Evolutionary conservation across 1,140 invertebrate species (phyloP).

Genomic region (Watersipora subatra): DNA sequence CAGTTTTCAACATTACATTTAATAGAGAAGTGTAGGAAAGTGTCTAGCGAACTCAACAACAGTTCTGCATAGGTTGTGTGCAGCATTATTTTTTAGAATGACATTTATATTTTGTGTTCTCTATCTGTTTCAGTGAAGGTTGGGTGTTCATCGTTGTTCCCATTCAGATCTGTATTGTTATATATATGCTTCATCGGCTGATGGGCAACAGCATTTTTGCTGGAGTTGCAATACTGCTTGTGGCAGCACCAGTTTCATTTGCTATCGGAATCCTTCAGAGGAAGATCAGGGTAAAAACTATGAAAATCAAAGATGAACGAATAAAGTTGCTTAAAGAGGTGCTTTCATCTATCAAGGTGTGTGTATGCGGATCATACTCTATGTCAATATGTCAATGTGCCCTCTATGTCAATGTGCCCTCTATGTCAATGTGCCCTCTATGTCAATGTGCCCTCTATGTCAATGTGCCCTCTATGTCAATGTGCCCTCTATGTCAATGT

Average conservation of each 20-base stretch:
- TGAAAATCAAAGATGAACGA: slow-evolving; percentile 45
- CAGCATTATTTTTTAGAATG: too few relatives aligned
- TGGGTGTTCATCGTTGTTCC: slow-evolving; percentile 30
- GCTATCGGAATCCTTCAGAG: slow-evolving; percentile 55
- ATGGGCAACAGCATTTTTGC: slow-evolving; percentile 69
- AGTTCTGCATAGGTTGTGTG: too few relatives aligned
- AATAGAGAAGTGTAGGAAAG: too few relatives aligned
- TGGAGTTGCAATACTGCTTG: slow-evolving; percentile 78
- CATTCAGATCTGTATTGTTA: slow-evolving; percentile 29
- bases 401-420: too few relatives aligned
- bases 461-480: too few relatives aligned
- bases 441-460: too few relatives aligned
- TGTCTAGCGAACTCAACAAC: too few relatives aligned
- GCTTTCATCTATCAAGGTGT: slow-evolving; percentile 36
- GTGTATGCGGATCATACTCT: too few relatives aligned
- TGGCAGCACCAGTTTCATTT: slow-evolving; percentile 61
- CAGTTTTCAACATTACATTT: too few relatives aligned
- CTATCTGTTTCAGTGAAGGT: slow-evolving; percentile 35
- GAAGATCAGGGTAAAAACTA: slow-evolving; percentile 8
- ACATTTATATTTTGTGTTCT: background rate
- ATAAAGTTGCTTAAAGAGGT: slow-evolving; percentile 36
- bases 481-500: too few relatives aligned
- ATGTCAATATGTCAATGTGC: too few relatives aligned
- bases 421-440: too few relatives aligned
- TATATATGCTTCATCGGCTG: slow-evolving; percentile 40